Percentiles rank a stretch among this genome's conserved stretches.
These are phyloP conservation scores for Patella depressa DNA, from an alignment of 2,888 invertebrate genomes.

Conservation along the genomic window DNA sequence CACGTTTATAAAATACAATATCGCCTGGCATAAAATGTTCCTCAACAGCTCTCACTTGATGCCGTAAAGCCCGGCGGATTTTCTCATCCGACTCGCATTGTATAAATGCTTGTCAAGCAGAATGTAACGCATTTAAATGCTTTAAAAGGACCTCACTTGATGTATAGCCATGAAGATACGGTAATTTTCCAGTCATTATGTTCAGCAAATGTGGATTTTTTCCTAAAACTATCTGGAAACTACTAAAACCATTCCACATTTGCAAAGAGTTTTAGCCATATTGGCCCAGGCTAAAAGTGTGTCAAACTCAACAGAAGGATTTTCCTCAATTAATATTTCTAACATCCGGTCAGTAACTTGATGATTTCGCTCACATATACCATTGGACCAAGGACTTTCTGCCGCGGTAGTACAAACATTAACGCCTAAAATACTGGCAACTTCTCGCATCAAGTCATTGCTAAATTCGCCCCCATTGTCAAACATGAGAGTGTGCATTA, in stretches of 20 bases:
- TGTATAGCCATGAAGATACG: not conserved
- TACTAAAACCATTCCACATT: constrained; percentile 12
- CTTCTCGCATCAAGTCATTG: constrained; percentile 29
- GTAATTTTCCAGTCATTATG: not conserved
- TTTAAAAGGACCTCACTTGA: not conserved
- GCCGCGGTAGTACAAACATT: constrained; percentile 30
- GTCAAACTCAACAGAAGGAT: not conserved
- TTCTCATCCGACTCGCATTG: not conserved
- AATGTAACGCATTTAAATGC: constrained; percentile 2
- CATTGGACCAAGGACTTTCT: constrained; percentile 18
- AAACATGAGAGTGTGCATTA: no score
- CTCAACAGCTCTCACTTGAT: not conserved
- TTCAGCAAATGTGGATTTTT: not conserved
- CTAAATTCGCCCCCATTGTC: not conserved
- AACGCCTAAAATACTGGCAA: constrained; percentile 28
- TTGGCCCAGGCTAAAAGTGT: constrained; percentile 22
- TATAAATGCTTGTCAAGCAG: not conserved
- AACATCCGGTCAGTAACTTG: constrained; percentile 21
- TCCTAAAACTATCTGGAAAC: constrained; percentile 10
- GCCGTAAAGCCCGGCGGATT: not conserved
- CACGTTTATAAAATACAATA: not conserved
- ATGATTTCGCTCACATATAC: not conserved
- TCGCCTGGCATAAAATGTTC: not conserved
- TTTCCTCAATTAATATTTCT: constrained; percentile 13
- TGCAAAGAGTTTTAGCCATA: constrained; percentile 19